A percentile compares a stretch with the other conserved stretches of the same genome.
Conservation (phyloP, 2,888 invertebrate genomes). For the Metalampra italica region DNA sequence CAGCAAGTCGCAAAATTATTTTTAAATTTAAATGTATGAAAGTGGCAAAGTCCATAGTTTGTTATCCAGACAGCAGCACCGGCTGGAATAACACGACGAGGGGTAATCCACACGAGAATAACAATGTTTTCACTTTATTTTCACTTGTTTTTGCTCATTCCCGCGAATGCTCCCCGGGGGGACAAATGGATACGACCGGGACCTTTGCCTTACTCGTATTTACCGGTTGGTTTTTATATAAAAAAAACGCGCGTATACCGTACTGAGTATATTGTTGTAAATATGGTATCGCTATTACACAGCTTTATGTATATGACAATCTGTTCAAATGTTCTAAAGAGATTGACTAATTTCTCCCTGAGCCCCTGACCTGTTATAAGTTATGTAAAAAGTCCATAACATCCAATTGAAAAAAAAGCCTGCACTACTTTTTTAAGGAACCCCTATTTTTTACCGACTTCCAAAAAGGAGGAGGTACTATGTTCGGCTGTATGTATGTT, state of each 20-base stretch:
- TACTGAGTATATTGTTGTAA: conserved; percentile 3
- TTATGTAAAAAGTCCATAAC: too few species aligned
- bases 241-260: conserved; percentile 32
- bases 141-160: conserved; percentile 65
- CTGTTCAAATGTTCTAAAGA: background rate
- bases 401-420: too few species aligned
- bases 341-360: too few species aligned
- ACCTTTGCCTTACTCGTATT: conserved; percentile 45
- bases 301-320: background rate
- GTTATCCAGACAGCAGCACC: conserved; percentile 39
- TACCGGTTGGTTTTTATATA: conserved; percentile 45
- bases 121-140: conserved; percentile 71
- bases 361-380: too few species aligned
- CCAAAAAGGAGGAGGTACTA: too few species aligned
- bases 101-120: conserved; percentile 67
- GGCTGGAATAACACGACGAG: conserved; percentile 48
- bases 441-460: too few species aligned
- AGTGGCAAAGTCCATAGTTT: conserved; percentile 42
- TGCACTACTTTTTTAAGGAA: too few species aligned
- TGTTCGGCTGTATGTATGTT: too few species aligned
- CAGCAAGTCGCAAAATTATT: conserved; percentile 39
- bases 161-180: conserved; percentile 51
- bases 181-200: conserved; percentile 53
- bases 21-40: conserved; percentile 44
- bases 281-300: conserved; percentile 3